A percentile compares a stretch with the other conserved stretches of the same genome.
Evolutionary conservation across 2,797 vertebrate species (phyloP).

Genomic region (Periparus ater): DNA sequence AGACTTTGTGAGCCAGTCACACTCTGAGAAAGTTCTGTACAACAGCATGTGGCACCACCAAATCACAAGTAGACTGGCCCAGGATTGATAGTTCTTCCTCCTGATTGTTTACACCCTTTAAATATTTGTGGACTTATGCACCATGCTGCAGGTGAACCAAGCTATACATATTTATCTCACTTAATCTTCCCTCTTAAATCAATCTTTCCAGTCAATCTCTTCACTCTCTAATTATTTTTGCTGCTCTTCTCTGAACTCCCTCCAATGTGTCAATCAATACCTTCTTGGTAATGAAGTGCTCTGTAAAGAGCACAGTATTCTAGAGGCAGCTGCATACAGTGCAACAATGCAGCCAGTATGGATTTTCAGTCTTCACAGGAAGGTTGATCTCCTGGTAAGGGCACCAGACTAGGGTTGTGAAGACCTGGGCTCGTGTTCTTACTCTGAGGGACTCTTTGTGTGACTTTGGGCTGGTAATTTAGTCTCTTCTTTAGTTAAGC

Average conservation of each 20-base stretch:
- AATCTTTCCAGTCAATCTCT: conserved; percentile 73
- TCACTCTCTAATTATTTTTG: conserved; percentile 76
- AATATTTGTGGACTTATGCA: conserved; percentile 74
- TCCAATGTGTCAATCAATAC: conserved; percentile 71
- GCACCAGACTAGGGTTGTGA: background rate
- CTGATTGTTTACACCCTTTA: conserved; percentile 66
- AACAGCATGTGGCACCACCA: background rate
- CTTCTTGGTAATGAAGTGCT: conserved; percentile 59
- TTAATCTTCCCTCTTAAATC: conserved; percentile 76
- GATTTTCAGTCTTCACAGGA: conserved; percentile 52
- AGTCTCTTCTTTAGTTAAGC: background rate
- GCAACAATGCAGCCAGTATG: background rate
- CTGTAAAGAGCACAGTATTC: conserved; percentile 25
- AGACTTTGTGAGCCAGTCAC: background rate
- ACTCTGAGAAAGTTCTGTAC: background rate
- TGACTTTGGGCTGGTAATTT: background rate
- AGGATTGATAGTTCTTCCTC: conserved; percentile 53
- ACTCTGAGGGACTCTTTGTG: background rate
- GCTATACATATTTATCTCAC: conserved; percentile 77
- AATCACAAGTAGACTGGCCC: background rate
- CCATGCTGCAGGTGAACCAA: conserved; percentile 72
- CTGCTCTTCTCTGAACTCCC: conserved; percentile 73
- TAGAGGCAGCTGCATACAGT: conserved; percentile 11
- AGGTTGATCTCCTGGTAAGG: conserved; percentile 13
- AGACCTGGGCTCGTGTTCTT: background rate